Percentiles rank a stretch among this genome's conserved stretches.
phyloP scores from a whole-genome alignment of 2,888 invertebrate species.

The Lampropteryx suffumata region DNA sequence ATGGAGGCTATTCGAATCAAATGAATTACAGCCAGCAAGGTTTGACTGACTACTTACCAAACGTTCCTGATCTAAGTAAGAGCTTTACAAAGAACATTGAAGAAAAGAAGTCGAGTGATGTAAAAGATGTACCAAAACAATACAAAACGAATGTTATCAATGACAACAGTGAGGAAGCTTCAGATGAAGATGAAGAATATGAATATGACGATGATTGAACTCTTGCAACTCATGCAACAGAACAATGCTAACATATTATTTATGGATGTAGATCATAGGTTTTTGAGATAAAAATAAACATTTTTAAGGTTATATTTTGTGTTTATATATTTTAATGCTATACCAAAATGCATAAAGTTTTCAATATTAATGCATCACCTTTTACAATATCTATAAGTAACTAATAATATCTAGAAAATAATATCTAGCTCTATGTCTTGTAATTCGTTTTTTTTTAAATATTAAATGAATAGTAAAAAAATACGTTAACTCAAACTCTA shows the following conservation, averaged over 20 bases:
- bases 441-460: too few species aligned
- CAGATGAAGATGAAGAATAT: conserved; percentile 43
- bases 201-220: conserved; percentile 26
- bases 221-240: too few species aligned
- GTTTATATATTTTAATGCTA: too few species aligned
- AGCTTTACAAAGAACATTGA: conserved; percentile 9
- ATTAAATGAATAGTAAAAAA: too few species aligned
- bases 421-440: too few species aligned
- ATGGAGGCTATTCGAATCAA: conserved; percentile 51
- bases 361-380: too few species aligned
- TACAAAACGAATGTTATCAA: conserved; percentile 28
- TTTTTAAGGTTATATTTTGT: neutral
- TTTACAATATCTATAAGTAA: too few species aligned
- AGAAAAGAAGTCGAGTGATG: conserved; percentile 1
- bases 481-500: too few species aligned
- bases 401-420: too few species aligned
- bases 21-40: conserved; percentile 42
- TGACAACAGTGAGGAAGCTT: conserved; percentile 41
- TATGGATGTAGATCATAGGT: conserved; percentile 21
- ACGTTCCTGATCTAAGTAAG: neutral
- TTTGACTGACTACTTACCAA: neutral
- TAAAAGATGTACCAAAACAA: conserved; percentile 15
- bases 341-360: too few species aligned
- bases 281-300: conserved; percentile 18
- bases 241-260: conserved; percentile 17